These are phyloP conservation scores for Balearica regulorum DNA, from an alignment of 2,797 vertebrate genomes.

Conservation along the genomic window DNA sequence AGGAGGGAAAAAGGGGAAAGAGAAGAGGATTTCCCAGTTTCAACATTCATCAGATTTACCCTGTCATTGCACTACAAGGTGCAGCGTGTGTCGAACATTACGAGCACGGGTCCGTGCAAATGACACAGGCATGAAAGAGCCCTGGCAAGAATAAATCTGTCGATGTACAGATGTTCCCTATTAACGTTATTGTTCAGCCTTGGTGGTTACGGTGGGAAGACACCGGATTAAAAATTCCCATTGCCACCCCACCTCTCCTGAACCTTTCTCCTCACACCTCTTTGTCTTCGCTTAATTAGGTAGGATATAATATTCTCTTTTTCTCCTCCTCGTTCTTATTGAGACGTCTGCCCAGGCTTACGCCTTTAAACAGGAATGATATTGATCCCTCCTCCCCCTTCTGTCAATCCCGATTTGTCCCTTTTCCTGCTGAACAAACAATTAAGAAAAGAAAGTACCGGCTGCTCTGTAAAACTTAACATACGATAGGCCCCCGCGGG, in stretches of 20 bases:
- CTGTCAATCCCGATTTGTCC: constrained; percentile 52
- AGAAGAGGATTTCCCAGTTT: neutral
- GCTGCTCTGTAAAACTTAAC: neutral
- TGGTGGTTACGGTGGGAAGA: constrained; percentile 37
- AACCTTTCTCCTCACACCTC: constrained; percentile 44
- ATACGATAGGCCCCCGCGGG: neutral
- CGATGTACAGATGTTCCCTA: constrained; percentile 57
- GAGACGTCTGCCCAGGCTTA: constrained; percentile 13
- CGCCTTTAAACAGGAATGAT: constrained; percentile 26
- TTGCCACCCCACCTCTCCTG: constrained; percentile 26
- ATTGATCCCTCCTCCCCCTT: constrained; percentile 51
- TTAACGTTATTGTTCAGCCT: constrained; percentile 56
- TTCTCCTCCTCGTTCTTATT: constrained; percentile 25
- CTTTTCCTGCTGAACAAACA: constrained; percentile 42
- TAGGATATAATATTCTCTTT: constrained; percentile 8
- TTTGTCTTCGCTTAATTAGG: constrained; percentile 59
- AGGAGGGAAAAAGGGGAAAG: neutral
- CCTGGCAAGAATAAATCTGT: constrained; percentile 57
- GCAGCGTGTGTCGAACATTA: constrained; percentile 23
- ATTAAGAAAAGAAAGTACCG: constrained; percentile 43
- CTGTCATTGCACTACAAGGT: constrained; percentile 31
- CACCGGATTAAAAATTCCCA: constrained; percentile 14
- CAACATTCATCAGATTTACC: constrained; percentile 16
- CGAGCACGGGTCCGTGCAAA: constrained; percentile 32
- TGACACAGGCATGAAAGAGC: constrained; percentile 17